These are phyloP conservation scores for Piezodorus guildinii DNA, from an alignment of 1,140 invertebrate genomes.

Conservation along the genomic window DNA sequence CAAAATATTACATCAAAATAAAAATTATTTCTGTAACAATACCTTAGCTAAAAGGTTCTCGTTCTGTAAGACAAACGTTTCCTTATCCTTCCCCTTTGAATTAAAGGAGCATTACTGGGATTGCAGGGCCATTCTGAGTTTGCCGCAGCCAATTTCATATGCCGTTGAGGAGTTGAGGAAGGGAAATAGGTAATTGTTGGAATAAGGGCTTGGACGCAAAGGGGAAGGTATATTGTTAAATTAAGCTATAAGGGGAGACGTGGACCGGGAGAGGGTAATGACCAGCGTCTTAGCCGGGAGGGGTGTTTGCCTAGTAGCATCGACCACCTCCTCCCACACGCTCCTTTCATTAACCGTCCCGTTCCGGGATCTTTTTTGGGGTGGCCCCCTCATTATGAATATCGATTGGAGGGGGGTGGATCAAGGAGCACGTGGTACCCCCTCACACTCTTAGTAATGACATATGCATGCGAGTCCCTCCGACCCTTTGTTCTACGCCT, in stretches of 20 bases:
- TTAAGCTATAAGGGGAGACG: neutral
- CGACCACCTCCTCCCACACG: constrained; percentile 4
- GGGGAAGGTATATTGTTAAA: constrained; percentile 12
- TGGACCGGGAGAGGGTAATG: neutral
- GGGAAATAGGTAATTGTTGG: too few species aligned
- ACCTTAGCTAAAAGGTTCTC: too few species aligned
- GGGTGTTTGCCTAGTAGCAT: constrained; percentile 17
- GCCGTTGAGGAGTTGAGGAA: too few species aligned
- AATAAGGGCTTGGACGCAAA: neutral
- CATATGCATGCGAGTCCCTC: constrained; percentile 4
- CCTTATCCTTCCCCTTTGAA: too few species aligned
- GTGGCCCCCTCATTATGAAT: constrained; percentile 15
- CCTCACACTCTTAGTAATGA: constrained; percentile 3
- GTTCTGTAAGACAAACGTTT: too few species aligned
- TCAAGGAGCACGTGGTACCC: constrained; percentile 11
- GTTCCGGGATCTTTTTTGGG: constrained; percentile 8
- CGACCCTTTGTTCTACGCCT: neutral
- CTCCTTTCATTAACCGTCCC: constrained; percentile 12
- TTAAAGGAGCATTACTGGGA: too few species aligned
- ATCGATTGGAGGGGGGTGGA: constrained; percentile 11
- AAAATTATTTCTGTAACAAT: too few species aligned
- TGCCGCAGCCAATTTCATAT: too few species aligned
- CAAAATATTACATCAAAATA: too few species aligned
- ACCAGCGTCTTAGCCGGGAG: constrained; percentile 11
- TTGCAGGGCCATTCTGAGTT: too few species aligned